phyloP scores from a whole-genome alignment of 2,113 vertebrate genomes.

The Naja naja region DNA sequence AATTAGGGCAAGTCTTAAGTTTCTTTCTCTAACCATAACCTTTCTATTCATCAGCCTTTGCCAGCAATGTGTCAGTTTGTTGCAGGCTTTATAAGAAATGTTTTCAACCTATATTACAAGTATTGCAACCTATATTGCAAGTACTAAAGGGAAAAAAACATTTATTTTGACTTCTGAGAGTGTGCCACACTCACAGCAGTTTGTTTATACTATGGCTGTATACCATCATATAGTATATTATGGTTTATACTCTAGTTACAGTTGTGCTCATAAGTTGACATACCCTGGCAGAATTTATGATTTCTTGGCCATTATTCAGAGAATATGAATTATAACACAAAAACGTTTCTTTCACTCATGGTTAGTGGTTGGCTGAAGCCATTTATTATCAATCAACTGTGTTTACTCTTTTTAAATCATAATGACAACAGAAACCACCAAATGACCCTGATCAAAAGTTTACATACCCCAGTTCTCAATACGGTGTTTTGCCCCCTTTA shows the following conservation, averaged over 20 bases:
- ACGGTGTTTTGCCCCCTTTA: too few species aligned
- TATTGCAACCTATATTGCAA: not conserved
- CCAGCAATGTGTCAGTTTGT: not conserved
- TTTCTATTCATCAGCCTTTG: not conserved
- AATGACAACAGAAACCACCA: too few species aligned
- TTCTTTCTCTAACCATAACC: not conserved
- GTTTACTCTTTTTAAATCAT: too few species aligned
- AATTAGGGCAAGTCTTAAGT: not conserved
- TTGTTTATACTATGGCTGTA: not conserved
- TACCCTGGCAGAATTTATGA: too few species aligned
- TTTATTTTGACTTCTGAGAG: not conserved
- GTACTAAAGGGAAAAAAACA: not conserved
- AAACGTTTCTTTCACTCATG: too few species aligned
- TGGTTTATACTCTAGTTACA: not conserved
- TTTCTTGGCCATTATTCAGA: too few species aligned
- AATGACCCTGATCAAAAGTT: too few species aligned
- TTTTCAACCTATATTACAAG: not conserved
- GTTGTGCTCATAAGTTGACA: too few species aligned
- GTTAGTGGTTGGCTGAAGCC: too few species aligned
- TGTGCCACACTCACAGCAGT: not conserved
- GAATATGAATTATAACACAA: too few species aligned
- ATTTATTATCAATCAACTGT: too few species aligned
- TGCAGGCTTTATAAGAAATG: not conserved
- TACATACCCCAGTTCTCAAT: too few species aligned
- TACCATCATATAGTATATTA: not conserved